Percentiles rank a stretch among this genome's conserved stretches.
Conservation (phyloP, 2,888 invertebrate species). For the Hemicrepidius hirtus region DNA sequence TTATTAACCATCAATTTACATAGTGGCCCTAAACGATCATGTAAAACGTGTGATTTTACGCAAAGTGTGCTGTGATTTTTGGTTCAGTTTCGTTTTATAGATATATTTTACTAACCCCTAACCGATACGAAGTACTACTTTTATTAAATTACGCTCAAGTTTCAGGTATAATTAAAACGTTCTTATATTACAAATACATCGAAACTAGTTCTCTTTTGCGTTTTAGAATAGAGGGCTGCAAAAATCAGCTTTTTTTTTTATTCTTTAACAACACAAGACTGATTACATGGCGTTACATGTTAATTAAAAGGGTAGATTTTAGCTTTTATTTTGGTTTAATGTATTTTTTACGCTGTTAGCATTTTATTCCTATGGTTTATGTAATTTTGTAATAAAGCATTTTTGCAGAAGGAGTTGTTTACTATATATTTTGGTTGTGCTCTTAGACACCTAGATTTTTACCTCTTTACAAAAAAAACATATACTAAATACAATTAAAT, state of each 20-base stretch:
- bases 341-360: slow-evolving; percentile 66
- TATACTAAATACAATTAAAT: slow-evolving; percentile 8
- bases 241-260: slow-evolving; percentile 55
- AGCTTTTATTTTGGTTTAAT: slow-evolving; percentile 59
- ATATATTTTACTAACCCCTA: slow-evolving; percentile 46
- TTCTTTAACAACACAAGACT: slow-evolving; percentile 43
- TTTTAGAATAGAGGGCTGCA: slow-evolving; percentile 57
- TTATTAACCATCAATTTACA: slow-evolving; percentile 52
- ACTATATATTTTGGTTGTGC: slow-evolving; percentile 62
- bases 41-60: slow-evolving; percentile 62
- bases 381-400: slow-evolving; percentile 61
- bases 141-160: slow-evolving; percentile 47
- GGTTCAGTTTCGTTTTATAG: slow-evolving; percentile 50
- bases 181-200: slow-evolving; percentile 33
- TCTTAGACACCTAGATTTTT: slow-evolving; percentile 55
- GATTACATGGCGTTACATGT: slow-evolving; percentile 22
- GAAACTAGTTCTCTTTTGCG: slow-evolving; percentile 45
- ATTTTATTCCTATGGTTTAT: slow-evolving; percentile 53
- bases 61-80: slow-evolving; percentile 62
- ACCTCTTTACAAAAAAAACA: slow-evolving; percentile 17
- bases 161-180: slow-evolving; percentile 46
- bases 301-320: slow-evolving; percentile 41
- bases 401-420: slow-evolving; percentile 58
- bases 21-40: slow-evolving; percentile 58
- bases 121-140: slow-evolving; percentile 41